A percentile compares a stretch with the other conserved stretches of the same genome.
phyloP scores from a whole-genome alignment of 2,888 invertebrate species.

The Philereme transversata region DNA sequence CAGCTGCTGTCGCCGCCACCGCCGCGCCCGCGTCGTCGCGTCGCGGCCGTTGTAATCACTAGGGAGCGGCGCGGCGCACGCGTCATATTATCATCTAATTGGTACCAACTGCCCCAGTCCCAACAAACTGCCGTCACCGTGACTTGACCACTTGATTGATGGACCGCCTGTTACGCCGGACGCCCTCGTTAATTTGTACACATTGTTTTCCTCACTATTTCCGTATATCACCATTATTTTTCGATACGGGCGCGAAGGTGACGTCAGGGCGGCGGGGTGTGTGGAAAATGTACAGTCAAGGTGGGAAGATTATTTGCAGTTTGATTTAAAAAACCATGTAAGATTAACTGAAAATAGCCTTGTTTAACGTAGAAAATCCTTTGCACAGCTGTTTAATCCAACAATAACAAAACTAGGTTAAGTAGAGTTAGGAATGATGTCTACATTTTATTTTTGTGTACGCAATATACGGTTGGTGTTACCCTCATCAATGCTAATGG shows the following conservation, averaged over 20 bases:
- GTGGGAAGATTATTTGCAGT: background rate
- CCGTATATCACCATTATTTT: slow-evolving; percentile 38
- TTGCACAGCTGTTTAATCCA: background rate
- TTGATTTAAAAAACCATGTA: background rate
- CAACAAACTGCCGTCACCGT: slow-evolving; percentile 42
- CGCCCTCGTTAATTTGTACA: slow-evolving; percentile 64
- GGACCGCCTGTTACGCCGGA: slow-evolving; percentile 72
- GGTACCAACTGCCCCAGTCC: slow-evolving; percentile 38
- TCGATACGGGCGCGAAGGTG: background rate
- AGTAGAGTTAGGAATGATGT: background rate
- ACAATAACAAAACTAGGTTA: background rate
- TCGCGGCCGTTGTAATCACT: slow-evolving; percentile 46
- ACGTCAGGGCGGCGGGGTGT: background rate
- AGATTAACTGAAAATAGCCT: background rate
- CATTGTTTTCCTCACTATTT: slow-evolving; percentile 61
- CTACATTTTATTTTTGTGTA: background rate
- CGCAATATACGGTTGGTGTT: slow-evolving; percentile 7
- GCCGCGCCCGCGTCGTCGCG: slow-evolving; percentile 14
- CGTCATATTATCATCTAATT: slow-evolving; percentile 74
- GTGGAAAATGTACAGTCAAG: slow-evolving; percentile 2
- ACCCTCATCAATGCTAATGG: slow-evolving; percentile 26
- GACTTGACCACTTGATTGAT: slow-evolving; percentile 68
- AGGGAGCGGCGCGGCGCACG: slow-evolving; percentile 72
- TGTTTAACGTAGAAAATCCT: background rate
- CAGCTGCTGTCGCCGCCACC: slow-evolving; percentile 28